Evolutionary conservation across 92 coral and sea anemone genomes (phyloP).

Genomic region (Pocillopora grandis): DNA sequence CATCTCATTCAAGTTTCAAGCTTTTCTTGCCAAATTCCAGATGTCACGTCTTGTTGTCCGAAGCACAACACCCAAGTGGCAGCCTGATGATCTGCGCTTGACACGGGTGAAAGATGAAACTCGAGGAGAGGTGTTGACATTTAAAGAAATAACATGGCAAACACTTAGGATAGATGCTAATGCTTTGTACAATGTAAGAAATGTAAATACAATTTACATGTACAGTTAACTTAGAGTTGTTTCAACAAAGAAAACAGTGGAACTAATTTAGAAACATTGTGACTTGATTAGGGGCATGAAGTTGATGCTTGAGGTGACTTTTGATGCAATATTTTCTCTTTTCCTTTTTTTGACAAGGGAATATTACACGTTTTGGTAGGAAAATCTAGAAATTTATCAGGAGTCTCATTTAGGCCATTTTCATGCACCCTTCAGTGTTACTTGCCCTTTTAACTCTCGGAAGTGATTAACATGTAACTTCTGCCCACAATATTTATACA

Average conservation of each 20-base stretch:
- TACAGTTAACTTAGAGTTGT: not conserved
- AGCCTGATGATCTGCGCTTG: constrained; percentile 78
- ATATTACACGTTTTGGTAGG: too few species aligned
- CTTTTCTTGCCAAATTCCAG: constrained; percentile 91
- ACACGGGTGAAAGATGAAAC: constrained; percentile 93
- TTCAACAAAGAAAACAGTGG: not conserved
- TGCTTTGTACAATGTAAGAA: constrained; percentile 78
- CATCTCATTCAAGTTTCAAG: constrained; percentile 87
- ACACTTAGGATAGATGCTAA: constrained; percentile 93
- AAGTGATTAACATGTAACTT: too few species aligned
- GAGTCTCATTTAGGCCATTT: too few species aligned
- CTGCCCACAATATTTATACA: too few species aligned
- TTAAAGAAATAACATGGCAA: constrained; percentile 91
- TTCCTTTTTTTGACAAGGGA: too few species aligned
- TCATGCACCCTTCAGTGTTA: too few species aligned
- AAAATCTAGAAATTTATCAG: too few species aligned
- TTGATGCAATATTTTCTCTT: too few species aligned
- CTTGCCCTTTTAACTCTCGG: too few species aligned
- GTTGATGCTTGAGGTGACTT: too few species aligned
- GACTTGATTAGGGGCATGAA: too few species aligned
- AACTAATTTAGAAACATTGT: too few species aligned
- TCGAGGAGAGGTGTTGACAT: constrained; percentile 88
- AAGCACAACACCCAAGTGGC: constrained; percentile 95
- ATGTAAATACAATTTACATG: not conserved
- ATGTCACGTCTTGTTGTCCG: constrained; percentile 87